These are phyloP conservation scores for Glossophaga mutica DNA, from an alignment of 2,797 vertebrate genomes.

Conservation along the genomic window DNA sequence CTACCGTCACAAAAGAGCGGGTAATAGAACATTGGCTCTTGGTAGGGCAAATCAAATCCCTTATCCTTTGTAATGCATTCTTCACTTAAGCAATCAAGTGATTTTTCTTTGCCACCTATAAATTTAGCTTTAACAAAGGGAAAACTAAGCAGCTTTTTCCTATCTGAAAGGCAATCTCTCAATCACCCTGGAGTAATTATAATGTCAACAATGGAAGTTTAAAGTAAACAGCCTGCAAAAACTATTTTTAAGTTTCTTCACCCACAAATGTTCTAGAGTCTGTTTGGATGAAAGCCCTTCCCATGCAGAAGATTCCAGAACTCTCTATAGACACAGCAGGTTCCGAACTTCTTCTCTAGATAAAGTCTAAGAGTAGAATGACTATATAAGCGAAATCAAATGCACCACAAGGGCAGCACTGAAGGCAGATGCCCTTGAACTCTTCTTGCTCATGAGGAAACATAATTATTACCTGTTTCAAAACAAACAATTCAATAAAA, in stretches of 20 bases:
- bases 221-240: slow-evolving; percentile 16
- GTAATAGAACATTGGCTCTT: not conserved
- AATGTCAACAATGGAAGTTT: not conserved
- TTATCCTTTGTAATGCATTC: not conserved
- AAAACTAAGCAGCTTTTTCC: not conserved
- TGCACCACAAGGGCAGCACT: not conserved
- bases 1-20: not conserved
- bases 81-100: not conserved
- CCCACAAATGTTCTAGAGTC: slow-evolving; percentile 6
- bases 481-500: slow-evolving; percentile 43
- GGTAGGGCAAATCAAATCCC: not conserved
- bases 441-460: not conserved
- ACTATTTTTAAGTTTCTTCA: slow-evolving; percentile 11
- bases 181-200: not conserved
- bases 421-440: not conserved
- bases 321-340: not conserved
- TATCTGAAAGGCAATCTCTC: not conserved
- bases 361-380: not conserved
- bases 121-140: slow-evolving; percentile 21
- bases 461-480: slow-evolving; percentile 5
- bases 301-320: not conserved
- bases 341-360: not conserved
- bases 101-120: slow-evolving; percentile 24
- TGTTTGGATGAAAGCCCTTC: not conserved
- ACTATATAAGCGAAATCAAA: not conserved